Conservation (phyloP, 1,140 invertebrate species). For the Drosophila littoralis region DNA sequence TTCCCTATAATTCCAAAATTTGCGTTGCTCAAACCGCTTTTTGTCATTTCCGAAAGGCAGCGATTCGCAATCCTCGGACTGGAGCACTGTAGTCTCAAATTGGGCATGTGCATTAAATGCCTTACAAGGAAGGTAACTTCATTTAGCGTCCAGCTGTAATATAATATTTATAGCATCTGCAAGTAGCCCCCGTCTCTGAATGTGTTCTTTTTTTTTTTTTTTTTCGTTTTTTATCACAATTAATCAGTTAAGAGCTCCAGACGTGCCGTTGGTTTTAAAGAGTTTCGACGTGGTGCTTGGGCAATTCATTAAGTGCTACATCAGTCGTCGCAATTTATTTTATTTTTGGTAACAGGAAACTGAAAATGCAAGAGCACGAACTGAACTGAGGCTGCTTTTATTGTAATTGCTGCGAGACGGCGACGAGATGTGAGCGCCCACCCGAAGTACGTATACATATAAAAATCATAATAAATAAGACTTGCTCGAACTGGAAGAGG, state of each 20-base stretch:
- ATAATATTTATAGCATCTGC: slow-evolving; percentile 41
- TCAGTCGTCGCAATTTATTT: slow-evolving; percentile 60
- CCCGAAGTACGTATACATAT: slow-evolving; percentile 25
- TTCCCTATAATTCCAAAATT: background rate
- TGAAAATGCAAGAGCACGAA: slow-evolving; percentile 51
- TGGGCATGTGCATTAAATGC: slow-evolving; percentile 41
- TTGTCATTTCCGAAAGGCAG: slow-evolving; percentile 32
- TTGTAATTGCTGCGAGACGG: slow-evolving; percentile 57
- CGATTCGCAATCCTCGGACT: slow-evolving; percentile 5
- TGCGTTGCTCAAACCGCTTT: slow-evolving; percentile 3
- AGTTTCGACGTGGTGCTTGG: slow-evolving; percentile 35
- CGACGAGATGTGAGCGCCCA: slow-evolving; percentile 38
- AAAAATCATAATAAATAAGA: slow-evolving; percentile 55
- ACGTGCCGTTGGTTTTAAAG: slow-evolving; percentile 47
- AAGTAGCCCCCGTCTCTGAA: slow-evolving; percentile 2
- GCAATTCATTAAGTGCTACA: slow-evolving; percentile 60
- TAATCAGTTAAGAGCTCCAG: slow-evolving; percentile 56
- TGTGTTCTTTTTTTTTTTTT: background rate
- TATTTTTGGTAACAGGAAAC: slow-evolving; percentile 69
- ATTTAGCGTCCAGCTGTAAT: slow-evolving; percentile 27
- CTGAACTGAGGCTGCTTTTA: slow-evolving; percentile 58
- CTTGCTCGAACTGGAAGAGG: slow-evolving; percentile 21
- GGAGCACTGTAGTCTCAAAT: slow-evolving; percentile 8
- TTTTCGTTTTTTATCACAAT: slow-evolving; percentile 42
- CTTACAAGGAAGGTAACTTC: slow-evolving; percentile 50